Evolutionary conservation across 64 coral and sea anemone genomes (phyloP), one percentile per base, ranked within the genome.

Genomic region (Pocillopora verrucosa): DNA sequence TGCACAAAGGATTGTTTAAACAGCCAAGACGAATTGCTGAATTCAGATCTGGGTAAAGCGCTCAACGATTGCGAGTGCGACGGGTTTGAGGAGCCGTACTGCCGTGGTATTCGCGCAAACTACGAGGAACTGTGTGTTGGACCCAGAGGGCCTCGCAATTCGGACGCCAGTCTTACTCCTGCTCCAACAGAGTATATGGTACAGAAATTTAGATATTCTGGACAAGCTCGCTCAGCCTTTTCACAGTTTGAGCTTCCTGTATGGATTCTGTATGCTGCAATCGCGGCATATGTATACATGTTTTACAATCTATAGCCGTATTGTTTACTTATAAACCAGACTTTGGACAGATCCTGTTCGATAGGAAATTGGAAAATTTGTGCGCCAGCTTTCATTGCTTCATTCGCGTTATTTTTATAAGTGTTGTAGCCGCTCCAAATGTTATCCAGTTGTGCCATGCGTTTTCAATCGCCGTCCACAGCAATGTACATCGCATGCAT

Each of bases 31-130:
- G 60, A 62, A 10, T 65, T 92, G 34, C 76, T 92, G 3, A 51
- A 37, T 5, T 78, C 51, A 1, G 36, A 57, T 3, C 76, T 87
- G 5, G 90, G 90, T n/a, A 73, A 72, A 57, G 90, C 75, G 17
- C 77, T 92, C 22, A 56, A 87, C 83, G 90, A 92, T 16, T 92
- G 90, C 36, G 90, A 92, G 17, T 92, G 90, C 16, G 90, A 92
- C 30, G 90, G 90, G 0, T 34, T 30, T 14, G 76, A 92, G 17
- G 90, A 92, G 41, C 90, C 56, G 13, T 77, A 87, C 12, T 92
- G 90, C 20, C 82, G 90, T 13, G 75, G 83, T 5, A 87, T 92
- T 58, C 25, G 83, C 12, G 75, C 90, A n/a, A 36, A 92, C 73
- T 82, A 92, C 37, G 60, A 92, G 64, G 74, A 45, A 64, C 64